A percentile compares a stretch with the other conserved stretches of the same genome.
These are phyloP conservation scores for Pterophyllum scalare DNA, from an alignment of 2,113 vertebrate genomes.

Conservation along the genomic window DNA sequence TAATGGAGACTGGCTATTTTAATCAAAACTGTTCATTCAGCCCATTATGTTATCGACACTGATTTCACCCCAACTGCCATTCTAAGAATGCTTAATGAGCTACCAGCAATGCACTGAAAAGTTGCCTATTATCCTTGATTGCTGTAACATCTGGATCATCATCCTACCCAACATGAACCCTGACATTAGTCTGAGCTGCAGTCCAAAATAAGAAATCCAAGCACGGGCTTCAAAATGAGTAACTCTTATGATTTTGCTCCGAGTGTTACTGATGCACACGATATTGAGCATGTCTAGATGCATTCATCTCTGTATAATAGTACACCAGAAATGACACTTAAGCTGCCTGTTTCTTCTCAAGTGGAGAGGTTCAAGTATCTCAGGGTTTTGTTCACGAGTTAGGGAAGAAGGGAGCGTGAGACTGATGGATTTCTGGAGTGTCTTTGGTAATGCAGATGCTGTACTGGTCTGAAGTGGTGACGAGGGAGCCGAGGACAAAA, in stretches of 20 bases:
- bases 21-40: conserved; percentile 26
- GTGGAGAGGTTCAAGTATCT: background rate
- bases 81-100: conserved; percentile 34
- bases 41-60: conserved; percentile 38
- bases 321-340: conserved; percentile 1
- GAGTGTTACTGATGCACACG: background rate
- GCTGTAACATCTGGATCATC: background rate
- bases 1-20: conserved; percentile 4
- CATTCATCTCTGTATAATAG: conserved; percentile 21
- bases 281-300: conserved; percentile 1
- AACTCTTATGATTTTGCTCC: background rate
- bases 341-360: conserved; percentile 6
- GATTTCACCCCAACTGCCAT: conserved; percentile 25
- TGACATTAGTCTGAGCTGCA: conserved; percentile 2
- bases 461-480: background rate
- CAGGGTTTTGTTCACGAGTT: background rate
- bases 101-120: conserved; percentile 30
- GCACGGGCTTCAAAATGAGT: background rate
- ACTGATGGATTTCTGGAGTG: background rate
- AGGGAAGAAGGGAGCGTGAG: background rate
- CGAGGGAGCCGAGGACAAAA: background rate
- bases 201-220: background rate
- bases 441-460: background rate
- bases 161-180: background rate
- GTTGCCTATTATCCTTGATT: conserved; percentile 27